These are phyloP conservation scores for Unio pictorum DNA, from an alignment of 2,888 invertebrate species.

Conservation along the genomic window DNA sequence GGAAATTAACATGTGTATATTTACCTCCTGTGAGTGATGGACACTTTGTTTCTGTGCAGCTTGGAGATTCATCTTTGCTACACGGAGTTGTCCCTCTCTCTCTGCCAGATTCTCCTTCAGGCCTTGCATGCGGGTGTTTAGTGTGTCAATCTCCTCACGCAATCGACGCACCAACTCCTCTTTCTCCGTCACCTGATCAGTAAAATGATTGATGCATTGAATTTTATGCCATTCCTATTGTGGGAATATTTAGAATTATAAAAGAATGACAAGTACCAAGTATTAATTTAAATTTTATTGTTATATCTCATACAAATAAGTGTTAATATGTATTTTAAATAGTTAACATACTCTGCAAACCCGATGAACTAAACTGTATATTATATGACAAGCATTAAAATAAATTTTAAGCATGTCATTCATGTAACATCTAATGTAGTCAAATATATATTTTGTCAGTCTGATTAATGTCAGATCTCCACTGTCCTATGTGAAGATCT, in stretches of 20 bases:
- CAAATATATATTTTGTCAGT: too few species aligned
- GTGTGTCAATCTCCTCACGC: slow-evolving; percentile 58
- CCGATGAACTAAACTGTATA: too few species aligned
- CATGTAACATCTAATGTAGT: too few species aligned
- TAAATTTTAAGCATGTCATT: too few species aligned
- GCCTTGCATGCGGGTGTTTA: slow-evolving; percentile 53
- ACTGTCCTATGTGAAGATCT: too few species aligned
- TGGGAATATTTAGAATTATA: neutral
- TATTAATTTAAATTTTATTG: too few species aligned
- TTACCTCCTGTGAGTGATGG: slow-evolving; percentile 66
- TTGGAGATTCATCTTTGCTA: slow-evolving; percentile 65
- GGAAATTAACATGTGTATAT: neutral
- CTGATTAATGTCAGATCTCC: too few species aligned
- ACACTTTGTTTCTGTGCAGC: slow-evolving; percentile 65
- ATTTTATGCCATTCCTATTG: neutral
- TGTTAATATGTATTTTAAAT: too few species aligned
- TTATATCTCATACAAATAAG: too few species aligned
- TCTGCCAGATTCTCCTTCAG: slow-evolving; percentile 67
- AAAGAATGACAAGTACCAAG: too few species aligned
- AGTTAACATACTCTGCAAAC: too few species aligned
- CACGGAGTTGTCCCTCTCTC: slow-evolving; percentile 66
- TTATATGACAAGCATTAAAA: too few species aligned
- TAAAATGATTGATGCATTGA: neutral
- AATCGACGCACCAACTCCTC: slow-evolving; percentile 53
- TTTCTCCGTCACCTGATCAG: slow-evolving; percentile 49